Base-by-base conservation (phyloP, 2,888 invertebrate genomes). In the Hypselothyrea guttata region DNA sequence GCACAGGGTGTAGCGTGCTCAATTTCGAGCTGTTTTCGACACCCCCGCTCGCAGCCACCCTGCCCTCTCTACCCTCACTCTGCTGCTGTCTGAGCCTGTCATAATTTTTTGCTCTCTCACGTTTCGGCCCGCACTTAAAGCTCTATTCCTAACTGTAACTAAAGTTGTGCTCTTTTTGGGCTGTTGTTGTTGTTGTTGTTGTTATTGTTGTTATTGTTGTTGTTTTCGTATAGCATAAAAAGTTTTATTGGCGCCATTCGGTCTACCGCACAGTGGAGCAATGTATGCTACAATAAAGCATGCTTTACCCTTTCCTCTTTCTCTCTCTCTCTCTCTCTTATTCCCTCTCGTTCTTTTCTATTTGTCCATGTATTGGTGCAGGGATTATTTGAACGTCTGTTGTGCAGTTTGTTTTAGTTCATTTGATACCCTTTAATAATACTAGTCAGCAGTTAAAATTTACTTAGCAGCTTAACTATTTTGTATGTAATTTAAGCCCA, bases 231-330 rank as follows among this genome's bases (percentile, higher is more conserved):
- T 47, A 15, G 52, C 42, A 66, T 55, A 69, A 63, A 66, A 82
- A 79, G 63, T 83, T 83, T 83, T 83, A 79, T 75, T 79, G 81
- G 75, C 83, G 81, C 81, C 81, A 72, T 70, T 83, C 53, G 72
- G 81, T 81, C 81, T 83, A 72, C 70, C 71, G 56, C 72, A 81
- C 53, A 72, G 48, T 58, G 33, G 46, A n/a, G n/a, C n/a, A 77
- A 68, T 64, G 37, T 71, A 51, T 60, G 71, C 55, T 70, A 38
- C 46, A 47, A 34, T 16, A 56, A 16, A 51, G 13, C n/a, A n/a
- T n/a, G n/a, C n/a, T n/a, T n/a, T n/a, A n/a, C n/a, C 44, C 18
- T 12, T 11, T 15, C 7, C 9, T 7, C 31, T 31, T 12, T 7
- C 33, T 31, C 1, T 13, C 9, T 8, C 31, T 4, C 30, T 13